Conservation (phyloP, 2,113 vertebrate species). For the Myiozetetes cayanensis region DNA sequence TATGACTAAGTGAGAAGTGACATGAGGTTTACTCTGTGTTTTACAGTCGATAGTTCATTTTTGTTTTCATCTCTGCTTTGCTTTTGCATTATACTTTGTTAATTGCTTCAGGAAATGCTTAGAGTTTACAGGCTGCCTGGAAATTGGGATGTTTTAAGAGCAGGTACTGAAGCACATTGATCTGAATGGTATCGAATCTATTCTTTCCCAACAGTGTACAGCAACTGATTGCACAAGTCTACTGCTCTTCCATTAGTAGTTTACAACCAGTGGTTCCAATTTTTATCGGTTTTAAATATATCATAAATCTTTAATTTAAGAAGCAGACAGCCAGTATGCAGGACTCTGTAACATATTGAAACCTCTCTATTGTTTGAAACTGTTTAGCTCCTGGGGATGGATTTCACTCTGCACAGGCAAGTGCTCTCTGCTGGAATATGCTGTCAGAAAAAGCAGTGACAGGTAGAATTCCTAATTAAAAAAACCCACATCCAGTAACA, state of each 20-base stretch:
- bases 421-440: background rate
- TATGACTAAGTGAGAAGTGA: background rate
- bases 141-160: conserved; percentile 27
- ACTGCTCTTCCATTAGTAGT: background rate
- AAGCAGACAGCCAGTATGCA: background rate
- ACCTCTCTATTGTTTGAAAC: background rate
- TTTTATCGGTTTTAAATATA: background rate
- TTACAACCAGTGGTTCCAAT: background rate
- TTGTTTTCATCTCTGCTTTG: background rate
- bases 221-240: background rate
- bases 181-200: background rate
- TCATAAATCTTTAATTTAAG: background rate
- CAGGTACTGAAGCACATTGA: background rate
- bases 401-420: background rate
- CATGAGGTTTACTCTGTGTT: background rate
- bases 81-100: background rate
- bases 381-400: background rate
- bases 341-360: background rate
- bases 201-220: fast-evolving
- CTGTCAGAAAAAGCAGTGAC: background rate
- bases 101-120: conserved; percentile 39
- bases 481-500: background rate
- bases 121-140: conserved; percentile 11
- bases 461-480: background rate
- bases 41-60: background rate